Percentiles rank a stretch among this genome's conserved stretches.
These are phyloP conservation scores for Cheilosia urbana DNA, from an alignment of 2,888 invertebrate genomes.

Conservation along the genomic window DNA sequence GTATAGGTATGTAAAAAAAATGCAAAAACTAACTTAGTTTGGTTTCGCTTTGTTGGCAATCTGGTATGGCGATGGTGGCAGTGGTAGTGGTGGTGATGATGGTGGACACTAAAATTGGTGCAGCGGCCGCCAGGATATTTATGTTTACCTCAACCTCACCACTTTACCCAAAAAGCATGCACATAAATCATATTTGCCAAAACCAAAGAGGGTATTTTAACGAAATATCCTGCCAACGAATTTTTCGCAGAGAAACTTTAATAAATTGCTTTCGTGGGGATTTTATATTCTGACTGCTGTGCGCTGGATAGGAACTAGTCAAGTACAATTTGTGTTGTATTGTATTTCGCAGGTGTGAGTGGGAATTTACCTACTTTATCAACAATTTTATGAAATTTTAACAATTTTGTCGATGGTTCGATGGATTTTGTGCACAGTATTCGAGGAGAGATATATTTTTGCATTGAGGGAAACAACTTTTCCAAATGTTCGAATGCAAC, in stretches of 20 bases:
- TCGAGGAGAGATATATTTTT: neutral
- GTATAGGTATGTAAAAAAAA: too few relatives aligned
- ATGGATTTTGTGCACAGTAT: neutral
- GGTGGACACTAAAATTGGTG: slow-evolving; percentile 34
- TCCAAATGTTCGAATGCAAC: neutral
- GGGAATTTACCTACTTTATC: slow-evolving; percentile 23
- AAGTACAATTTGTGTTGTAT: too few relatives aligned
- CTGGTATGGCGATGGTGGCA: neutral
- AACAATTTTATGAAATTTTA: slow-evolving; percentile 7
- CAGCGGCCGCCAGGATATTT: slow-evolving; percentile 16
- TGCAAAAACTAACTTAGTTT: slow-evolving; percentile 20
- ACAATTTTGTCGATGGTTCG: slow-evolving; percentile 4
- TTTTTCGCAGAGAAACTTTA: slow-evolving; percentile 82
- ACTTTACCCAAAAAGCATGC: slow-evolving; percentile 43
- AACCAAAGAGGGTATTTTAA: slow-evolving; percentile 79
- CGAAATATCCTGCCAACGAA: slow-evolving; percentile 83
- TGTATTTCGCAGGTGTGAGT: slow-evolving; percentile 16
- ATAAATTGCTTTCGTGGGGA: slow-evolving; percentile 82
- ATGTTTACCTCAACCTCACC: slow-evolving; percentile 7
- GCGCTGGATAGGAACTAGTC: neutral
- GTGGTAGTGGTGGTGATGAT: slow-evolving; percentile 9
- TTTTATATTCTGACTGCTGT: slow-evolving; percentile 62
- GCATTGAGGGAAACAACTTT: neutral
- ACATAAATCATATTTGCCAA: slow-evolving; percentile 60
- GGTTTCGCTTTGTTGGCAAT: slow-evolving; percentile 18